These are phyloP conservation scores for Apotomis turbidana DNA, from an alignment of 2,888 invertebrate genomes.

Conservation along the genomic window DNA sequence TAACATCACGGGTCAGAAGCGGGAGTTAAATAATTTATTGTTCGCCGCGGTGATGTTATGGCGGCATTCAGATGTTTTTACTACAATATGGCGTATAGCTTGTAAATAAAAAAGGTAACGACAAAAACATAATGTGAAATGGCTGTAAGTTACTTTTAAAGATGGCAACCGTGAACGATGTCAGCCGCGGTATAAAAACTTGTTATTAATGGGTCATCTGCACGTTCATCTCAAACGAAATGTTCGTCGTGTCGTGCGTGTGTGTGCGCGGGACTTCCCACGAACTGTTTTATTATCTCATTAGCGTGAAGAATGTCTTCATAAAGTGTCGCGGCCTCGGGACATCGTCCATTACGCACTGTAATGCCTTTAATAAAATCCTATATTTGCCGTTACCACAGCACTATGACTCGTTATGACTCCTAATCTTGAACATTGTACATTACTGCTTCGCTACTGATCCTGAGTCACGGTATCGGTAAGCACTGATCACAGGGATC, in stretches of 20 bases:
- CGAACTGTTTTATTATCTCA: conserved; percentile 55
- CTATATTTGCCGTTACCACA: conserved; percentile 57
- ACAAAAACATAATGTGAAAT: conserved; percentile 26
- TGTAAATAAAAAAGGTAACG: conserved; percentile 1
- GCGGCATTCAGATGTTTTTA: conserved; percentile 4
- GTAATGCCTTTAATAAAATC: conserved; percentile 74
- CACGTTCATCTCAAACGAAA: conserved; percentile 24
- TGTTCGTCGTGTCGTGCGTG: background rate
- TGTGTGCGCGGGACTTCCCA: conserved; percentile 38
- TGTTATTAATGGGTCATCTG: conserved; percentile 31
- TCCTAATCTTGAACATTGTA: conserved; percentile 33
- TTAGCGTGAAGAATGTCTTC: conserved; percentile 78
- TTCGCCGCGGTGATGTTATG: conserved; percentile 1
- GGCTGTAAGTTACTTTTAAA: conserved; percentile 25
- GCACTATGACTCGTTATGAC: conserved; percentile 12
- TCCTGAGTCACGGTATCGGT: background rate
- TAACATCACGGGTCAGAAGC: background rate
- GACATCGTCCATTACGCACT: conserved; percentile 74
- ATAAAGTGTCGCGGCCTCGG: conserved; percentile 75
- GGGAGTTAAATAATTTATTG: conserved; percentile 4
- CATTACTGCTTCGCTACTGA: conserved; percentile 50
- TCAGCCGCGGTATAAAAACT: conserved; percentile 27
- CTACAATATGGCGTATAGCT: background rate
- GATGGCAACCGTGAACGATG: conserved; percentile 19
- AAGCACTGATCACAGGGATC: conserved; percentile 35